These are phyloP conservation scores for Leptothorax acervorum DNA, from an alignment of 2,888 invertebrate species.

Conservation along the genomic window DNA sequence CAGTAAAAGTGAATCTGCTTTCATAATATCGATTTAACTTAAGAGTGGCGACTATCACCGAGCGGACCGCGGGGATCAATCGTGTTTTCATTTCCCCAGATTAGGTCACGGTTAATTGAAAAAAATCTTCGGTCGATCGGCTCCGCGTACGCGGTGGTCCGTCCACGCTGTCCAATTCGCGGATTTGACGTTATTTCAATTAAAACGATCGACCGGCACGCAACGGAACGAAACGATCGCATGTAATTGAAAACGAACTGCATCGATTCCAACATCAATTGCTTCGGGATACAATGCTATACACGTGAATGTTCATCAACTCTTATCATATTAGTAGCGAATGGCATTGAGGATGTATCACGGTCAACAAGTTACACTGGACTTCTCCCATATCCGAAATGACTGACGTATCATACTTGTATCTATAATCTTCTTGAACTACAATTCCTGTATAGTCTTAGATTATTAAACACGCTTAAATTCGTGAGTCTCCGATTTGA, in stretches of 20 bases:
- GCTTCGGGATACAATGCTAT: constrained; percentile 35
- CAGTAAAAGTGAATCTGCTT: neutral
- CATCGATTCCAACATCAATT: constrained; percentile 27
- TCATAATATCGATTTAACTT: constrained; percentile 35
- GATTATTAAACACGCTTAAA: neutral
- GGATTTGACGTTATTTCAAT: constrained; percentile 66
- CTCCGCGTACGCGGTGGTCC: neutral
- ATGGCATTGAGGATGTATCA: constrained; percentile 6
- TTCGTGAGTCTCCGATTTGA: neutral
- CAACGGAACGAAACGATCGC: constrained; percentile 50
- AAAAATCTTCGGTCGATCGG: constrained; percentile 42
- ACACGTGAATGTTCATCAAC: constrained; percentile 43
- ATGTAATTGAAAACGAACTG: constrained; percentile 64
- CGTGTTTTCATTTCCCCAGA: constrained; percentile 56
- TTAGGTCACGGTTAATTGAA: constrained; percentile 60
- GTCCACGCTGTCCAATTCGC: constrained; percentile 50
- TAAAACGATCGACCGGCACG: constrained; percentile 61
- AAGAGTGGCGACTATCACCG: constrained; percentile 6
- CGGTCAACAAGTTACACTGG: neutral
- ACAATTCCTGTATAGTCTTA: neutral
- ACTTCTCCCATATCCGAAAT: neutral
- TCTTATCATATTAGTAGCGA: constrained; percentile 38
- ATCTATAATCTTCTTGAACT: neutral
- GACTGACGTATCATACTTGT: neutral
- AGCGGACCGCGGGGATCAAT: constrained; percentile 11